Evolutionary conservation across 64 coral and sea anemone genomes (phyloP), one percentile per base, ranked within the genome.

Genomic region (Montipora cactus): DNA sequence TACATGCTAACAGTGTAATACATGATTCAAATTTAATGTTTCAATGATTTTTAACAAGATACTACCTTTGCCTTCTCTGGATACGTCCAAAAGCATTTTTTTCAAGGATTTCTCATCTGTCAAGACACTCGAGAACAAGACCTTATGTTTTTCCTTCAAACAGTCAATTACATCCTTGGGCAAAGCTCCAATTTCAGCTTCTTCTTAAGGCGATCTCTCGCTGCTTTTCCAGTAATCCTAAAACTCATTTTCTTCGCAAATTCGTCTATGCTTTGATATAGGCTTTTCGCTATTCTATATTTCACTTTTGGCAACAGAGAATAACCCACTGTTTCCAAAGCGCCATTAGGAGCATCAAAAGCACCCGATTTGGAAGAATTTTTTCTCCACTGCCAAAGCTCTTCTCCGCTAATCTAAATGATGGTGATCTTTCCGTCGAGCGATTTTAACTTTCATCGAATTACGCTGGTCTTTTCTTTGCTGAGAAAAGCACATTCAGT

Each of bases 131-230:
- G 21, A 73, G 87, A 53, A 74, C 76, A 8, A 89, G 55, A 0
- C 87, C 87, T 61, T 76, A 89, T 2, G 87, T 89, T 15, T 76
- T 19, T 57, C 74, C 87, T 55, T 55, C 52, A 55, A 55, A 28
- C 28, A 1, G 28, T 28, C 28, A 28, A 28, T 28, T 1, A 28
- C 1, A 28, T 28, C 28, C 28, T 28, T 28, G 28, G 28, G 28
- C 28, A 28, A 28, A 28, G 28, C 28, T 28, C 28, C 0, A 1
- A 28, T 55, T 55, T 55, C 52, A 0, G 10, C 11, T 66, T 12
- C 15, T 12, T 12, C 10, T 66, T 15, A 66, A 0, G 0, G 28
- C 11, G 4, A 66, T 66, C 11, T 18, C 61, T 12, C 2, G 4
- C 15, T 14, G 3, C 4, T 66, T 7, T 66, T 1, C 61, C 61